Evolutionary conservation across 1,140 invertebrate species (phyloP).

Genomic region (Brachionus angularis): DNA sequence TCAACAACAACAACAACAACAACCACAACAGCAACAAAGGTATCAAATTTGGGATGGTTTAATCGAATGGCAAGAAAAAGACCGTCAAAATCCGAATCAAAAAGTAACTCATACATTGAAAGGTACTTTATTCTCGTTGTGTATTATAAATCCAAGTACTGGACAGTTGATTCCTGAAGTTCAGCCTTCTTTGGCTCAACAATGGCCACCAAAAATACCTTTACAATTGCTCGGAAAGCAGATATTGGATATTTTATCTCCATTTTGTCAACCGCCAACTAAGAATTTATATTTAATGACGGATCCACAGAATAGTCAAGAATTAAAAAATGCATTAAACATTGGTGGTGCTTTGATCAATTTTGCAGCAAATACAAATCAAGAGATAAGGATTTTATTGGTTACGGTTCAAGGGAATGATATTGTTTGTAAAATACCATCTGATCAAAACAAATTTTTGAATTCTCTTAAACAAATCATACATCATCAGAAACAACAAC

Average conservation of each 20-base stretch:
- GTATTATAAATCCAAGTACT: background rate
- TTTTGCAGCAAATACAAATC: background rate
- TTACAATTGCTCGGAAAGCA: slow-evolving; percentile 22
- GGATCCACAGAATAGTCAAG: slow-evolving; percentile 3
- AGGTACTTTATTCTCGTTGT: background rate
- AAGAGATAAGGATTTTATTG: slow-evolving; percentile 24
- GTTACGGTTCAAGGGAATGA: slow-evolving; percentile 9
- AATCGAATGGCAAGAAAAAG: slow-evolving; percentile 34
- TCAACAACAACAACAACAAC: background rate
- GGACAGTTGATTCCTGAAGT: slow-evolving; percentile 12
- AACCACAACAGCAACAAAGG: background rate
- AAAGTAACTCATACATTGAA: slow-evolving; percentile 2
- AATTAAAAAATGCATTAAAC: background rate
- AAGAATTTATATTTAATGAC: slow-evolving; percentile 1
- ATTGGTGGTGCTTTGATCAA: slow-evolving; percentile 31
- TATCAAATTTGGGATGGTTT: slow-evolving; percentile 14
- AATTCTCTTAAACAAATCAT: slow-evolving; percentile 28
- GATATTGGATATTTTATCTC: slow-evolving; percentile 16
- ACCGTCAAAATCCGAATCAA: background rate
- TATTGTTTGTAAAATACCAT: slow-evolving; percentile 30
- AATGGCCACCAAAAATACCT: background rate
- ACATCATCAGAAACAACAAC: slow-evolving; percentile 27
- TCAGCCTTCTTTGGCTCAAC: background rate
- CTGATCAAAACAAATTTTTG: slow-evolving; percentile 19
- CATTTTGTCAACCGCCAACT: background rate